A percentile compares a stretch with the other conserved stretches of the same genome.
These are phyloP conservation scores for Diarsia dahlii DNA, from an alignment of 2,888 invertebrate genomes.

Conservation along the genomic window DNA sequence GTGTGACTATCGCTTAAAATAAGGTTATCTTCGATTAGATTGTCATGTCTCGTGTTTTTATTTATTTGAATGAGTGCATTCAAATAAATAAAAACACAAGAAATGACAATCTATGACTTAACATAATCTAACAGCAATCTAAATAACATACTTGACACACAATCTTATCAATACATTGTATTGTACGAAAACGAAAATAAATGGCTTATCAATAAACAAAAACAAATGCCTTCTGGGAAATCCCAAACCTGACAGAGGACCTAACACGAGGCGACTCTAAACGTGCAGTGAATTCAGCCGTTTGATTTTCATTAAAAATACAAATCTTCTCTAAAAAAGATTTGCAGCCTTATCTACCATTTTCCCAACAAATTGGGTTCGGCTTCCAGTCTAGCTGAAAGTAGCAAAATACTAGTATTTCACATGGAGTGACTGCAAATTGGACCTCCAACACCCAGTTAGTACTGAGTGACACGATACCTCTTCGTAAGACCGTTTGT, in stretches of 20 bases:
- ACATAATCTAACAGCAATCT: conserved; percentile 22
- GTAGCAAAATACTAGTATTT: background rate
- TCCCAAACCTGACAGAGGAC: background rate
- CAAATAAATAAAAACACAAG: conserved; percentile 22
- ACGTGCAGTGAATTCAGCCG: background rate
- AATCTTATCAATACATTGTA: conserved; percentile 29
- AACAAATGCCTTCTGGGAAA: background rate
- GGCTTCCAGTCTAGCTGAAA: background rate
- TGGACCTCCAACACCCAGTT: background rate
- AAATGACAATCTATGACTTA: conserved; percentile 34
- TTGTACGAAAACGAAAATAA: conserved; percentile 23
- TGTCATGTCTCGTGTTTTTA: conserved; percentile 18
- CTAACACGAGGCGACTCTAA: background rate
- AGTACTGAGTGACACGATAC: background rate
- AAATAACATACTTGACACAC: conserved; percentile 37
- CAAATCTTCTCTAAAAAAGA: background rate
- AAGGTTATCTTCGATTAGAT: conserved; percentile 24
- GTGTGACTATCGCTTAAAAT: background rate
- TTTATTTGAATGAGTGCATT: conserved; percentile 1
- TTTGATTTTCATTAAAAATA: background rate
- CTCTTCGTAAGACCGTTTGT: background rate
- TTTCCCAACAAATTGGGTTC: background rate
- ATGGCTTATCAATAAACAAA: conserved; percentile 3
- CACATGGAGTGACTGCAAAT: background rate
- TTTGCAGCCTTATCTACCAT: background rate